These are phyloP conservation scores for Oncorhynchus masou DNA, from an alignment of 2,113 vertebrate genomes.

Conservation along the genomic window DNA sequence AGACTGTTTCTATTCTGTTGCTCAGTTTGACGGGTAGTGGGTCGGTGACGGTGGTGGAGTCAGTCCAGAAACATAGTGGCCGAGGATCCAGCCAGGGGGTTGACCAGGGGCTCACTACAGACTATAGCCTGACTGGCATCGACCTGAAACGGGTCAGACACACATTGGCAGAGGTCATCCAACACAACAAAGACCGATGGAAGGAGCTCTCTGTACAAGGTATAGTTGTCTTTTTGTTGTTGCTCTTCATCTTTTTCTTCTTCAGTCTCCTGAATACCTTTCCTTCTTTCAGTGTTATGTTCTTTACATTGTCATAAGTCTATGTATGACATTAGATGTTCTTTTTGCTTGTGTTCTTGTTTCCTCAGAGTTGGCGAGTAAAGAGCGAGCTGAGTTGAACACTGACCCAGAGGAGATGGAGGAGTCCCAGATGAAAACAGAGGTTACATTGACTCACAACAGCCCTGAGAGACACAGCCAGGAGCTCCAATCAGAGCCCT, in stretches of 20 bases:
- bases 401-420: constrained; percentile 24
- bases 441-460: constrained; percentile 27
- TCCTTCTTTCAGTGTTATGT: background rate
- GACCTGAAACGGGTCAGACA: constrained; percentile 82
- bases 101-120: constrained; percentile 66
- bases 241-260: no score
- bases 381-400: constrained; percentile 33
- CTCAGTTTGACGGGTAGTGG: constrained; percentile 71
- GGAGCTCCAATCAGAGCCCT: constrained; percentile 23
- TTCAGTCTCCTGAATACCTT: background rate
- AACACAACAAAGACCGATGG: constrained; percentile 93
- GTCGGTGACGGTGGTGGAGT: constrained; percentile 72
- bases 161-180: constrained; percentile 85
- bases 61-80: constrained; percentile 76
- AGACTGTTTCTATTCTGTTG: background rate
- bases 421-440: constrained; percentile 18
- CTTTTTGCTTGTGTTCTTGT: background rate
- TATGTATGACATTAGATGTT: background rate
- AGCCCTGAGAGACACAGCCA: constrained; percentile 20
- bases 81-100: constrained; percentile 66
- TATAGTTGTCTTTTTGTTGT: constrained; percentile 28
- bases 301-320: background rate
- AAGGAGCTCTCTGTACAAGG: constrained; percentile 91
- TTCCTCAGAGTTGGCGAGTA: constrained; percentile 59
- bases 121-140: constrained; percentile 85